These are phyloP conservation scores for Laodelphax striatellus DNA, from an alignment of 1,140 invertebrate genomes.

Conservation along the genomic window DNA sequence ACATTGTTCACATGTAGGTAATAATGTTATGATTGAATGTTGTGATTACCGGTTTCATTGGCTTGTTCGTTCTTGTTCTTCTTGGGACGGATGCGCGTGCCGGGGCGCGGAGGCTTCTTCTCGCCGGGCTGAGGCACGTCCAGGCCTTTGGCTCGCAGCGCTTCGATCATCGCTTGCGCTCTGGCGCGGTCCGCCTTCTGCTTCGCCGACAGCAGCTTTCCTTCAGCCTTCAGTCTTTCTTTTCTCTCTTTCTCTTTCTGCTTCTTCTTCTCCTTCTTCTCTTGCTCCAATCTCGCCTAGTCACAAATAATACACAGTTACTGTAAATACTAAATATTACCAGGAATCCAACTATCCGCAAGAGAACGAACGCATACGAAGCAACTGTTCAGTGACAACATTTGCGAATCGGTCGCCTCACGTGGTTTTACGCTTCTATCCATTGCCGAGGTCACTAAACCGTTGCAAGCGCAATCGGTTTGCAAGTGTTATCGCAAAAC, in stretches of 20 bases:
- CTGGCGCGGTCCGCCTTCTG: conserved; percentile 81
- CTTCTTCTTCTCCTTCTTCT: conserved; percentile 82
- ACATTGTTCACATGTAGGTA: too few species aligned
- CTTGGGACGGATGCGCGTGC: conserved; percentile 56
- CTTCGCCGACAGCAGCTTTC: conserved; percentile 83
- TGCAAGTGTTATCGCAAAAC: too few species aligned
- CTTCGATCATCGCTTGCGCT: conserved; percentile 77
- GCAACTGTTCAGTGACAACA: too few species aligned
- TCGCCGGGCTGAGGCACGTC: conserved; percentile 52
- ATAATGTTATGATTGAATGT: too few species aligned
- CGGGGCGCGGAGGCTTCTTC: conserved; percentile 46
- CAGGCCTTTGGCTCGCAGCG: conserved; percentile 72
- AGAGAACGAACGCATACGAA: too few species aligned
- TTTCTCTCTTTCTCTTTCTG: conserved; percentile 90
- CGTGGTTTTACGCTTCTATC: too few species aligned
- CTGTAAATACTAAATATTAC: too few species aligned
- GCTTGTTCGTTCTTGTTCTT: conserved; percentile 25
- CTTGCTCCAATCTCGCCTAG: conserved; percentile 64
- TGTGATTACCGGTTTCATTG: neutral
- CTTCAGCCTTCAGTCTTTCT: conserved; percentile 86
- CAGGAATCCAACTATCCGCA: too few species aligned
- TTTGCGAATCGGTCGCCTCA: too few species aligned
- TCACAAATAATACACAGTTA: too few species aligned
- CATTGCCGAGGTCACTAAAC: too few species aligned
- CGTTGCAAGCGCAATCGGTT: too few species aligned